phyloP scores from a whole-genome alignment of 2,888 invertebrate species.

The Habroteleia sp. region DNA sequence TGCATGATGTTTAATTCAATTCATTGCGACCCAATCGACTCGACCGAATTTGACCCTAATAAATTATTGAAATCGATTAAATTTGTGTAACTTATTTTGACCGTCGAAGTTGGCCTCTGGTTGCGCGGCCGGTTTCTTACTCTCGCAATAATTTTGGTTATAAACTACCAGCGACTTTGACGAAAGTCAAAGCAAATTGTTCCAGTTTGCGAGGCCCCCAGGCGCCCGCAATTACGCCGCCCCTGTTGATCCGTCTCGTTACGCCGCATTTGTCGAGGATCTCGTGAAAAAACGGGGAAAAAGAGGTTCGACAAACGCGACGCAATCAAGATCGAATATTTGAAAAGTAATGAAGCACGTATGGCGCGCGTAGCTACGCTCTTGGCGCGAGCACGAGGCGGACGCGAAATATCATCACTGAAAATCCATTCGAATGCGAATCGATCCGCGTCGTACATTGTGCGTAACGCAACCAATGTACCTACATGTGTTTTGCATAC shows the following conservation, averaged over 20 bases:
- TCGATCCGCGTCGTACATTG: slow-evolving; percentile 52
- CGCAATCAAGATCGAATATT: slow-evolving; percentile 52
- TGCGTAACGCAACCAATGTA: slow-evolving; percentile 51
- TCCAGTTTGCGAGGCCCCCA: slow-evolving; percentile 1
- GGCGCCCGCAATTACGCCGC: slow-evolving; percentile 15
- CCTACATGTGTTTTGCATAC: slow-evolving; percentile 56
- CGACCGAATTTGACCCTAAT: slow-evolving; percentile 19
- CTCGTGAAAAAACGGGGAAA: slow-evolving; percentile 11
- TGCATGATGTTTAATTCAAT: slow-evolving; percentile 5
- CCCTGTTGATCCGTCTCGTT: slow-evolving; percentile 38
- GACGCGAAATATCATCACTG: slow-evolving; percentile 43
- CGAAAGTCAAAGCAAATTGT: too few species aligned
- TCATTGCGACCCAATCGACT: slow-evolving; percentile 3
- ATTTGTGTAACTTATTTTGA: slow-evolving; percentile 5
- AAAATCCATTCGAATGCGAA: slow-evolving; percentile 54
- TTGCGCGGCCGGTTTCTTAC: too few species aligned
- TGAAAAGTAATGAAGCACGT: slow-evolving; percentile 53
- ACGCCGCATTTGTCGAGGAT: slow-evolving; percentile 28
- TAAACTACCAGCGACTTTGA: too few species aligned
- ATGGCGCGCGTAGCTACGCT: slow-evolving; percentile 9
- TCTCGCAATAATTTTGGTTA: too few species aligned
- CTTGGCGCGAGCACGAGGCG: slow-evolving; percentile 12
- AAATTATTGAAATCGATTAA: slow-evolving; percentile 17
- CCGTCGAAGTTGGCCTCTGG: background rate
- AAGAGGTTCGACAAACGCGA: slow-evolving; percentile 29